Base-by-base conservation (phyloP, 2,888 invertebrate species). In the Arctia plantaginis region DNA sequence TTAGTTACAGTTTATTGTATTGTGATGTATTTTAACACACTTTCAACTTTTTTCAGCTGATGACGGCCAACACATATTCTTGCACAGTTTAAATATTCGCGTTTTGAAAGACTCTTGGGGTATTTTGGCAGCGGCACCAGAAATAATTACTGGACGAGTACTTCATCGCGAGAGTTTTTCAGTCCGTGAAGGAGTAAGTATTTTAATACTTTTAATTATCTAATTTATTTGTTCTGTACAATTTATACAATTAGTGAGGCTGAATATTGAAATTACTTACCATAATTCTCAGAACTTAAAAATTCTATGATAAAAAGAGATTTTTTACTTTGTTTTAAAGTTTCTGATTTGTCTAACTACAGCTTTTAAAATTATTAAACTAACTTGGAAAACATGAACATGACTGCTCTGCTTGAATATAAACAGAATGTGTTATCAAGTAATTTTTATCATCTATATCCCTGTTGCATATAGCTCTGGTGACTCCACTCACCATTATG, bases 61-160 rank as follows among this genome's bases (percentile, higher is more conserved):
- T 66, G 99, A 99, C 92, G 99, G 99, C 0, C 99, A 99, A 91
- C 98, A 99, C 90, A 97, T 99, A 73, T 99, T 98, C 92, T 95
- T 99, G 78, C 98, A 99, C 92, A 97, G 98, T 23, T 93, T 99
- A 86, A 99, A 99, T 91, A 98, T 98, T 15, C 97, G 98, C 77
- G 98, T 99, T 97, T 92, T 99, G 85, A 98, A 98, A 87, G 97
- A 97, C 75, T 97, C 98, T 75, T 99, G 98, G 95, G 99, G 98
- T 13, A 96, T 97, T 13, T 93, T 99, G 76, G 97, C 98, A 75
- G 96, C 97, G 73, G 98, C 98, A 72, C 99, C 99, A 65, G 96
- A 93, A 33, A 87, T 96, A 4, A 96, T 99, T 72, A 96, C 95
- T 3, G 99, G 98, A 0, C 97, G 96, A 72, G 97, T 99, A 66